Evolutionary conservation across 1,140 invertebrate species (phyloP).

Genomic region (Xylocopa sonorina): DNA sequence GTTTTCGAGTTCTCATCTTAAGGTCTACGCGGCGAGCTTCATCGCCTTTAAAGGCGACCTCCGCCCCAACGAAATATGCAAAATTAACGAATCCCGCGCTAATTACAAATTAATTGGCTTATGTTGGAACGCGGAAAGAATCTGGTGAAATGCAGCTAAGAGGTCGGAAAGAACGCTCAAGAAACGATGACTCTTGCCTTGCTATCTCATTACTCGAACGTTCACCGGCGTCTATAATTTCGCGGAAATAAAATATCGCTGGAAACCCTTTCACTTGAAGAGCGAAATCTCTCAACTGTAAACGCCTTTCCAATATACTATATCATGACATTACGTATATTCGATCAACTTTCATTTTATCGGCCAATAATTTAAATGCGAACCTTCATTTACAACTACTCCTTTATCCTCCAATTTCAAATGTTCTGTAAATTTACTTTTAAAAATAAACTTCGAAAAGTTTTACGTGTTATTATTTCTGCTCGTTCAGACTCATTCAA

Average conservation of each 20-base stretch:
- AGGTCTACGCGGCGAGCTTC: background rate
- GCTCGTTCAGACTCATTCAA: slow-evolving; percentile 1
- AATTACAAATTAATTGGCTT: slow-evolving; percentile 57
- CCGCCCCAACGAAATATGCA: slow-evolving; percentile 3
- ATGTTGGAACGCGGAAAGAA: slow-evolving; percentile 21
- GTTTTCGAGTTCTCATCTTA: background rate
- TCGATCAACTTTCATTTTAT: too few species aligned
- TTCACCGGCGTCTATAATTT: slow-evolving; percentile 13
- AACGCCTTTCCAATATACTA: background rate
- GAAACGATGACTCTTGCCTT: slow-evolving; percentile 22
- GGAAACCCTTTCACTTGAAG: background rate
- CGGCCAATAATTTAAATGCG: too few species aligned
- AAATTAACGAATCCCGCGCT: slow-evolving; percentile 47
- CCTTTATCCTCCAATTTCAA: too few species aligned
- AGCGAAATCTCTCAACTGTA: background rate
- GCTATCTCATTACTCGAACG: background rate
- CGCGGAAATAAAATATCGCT: slow-evolving; percentile 23
- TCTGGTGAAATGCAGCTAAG: slow-evolving; percentile 33
- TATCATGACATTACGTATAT: too few species aligned
- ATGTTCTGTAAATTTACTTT: too few species aligned
- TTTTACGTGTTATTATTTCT: too few species aligned
- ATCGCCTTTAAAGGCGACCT: background rate
- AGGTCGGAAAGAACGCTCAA: slow-evolving; percentile 17
- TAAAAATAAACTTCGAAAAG: too few species aligned
- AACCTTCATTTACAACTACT: too few species aligned